Conservation (phyloP, 2,113 vertebrate species). For the Uria aalge region DNA sequence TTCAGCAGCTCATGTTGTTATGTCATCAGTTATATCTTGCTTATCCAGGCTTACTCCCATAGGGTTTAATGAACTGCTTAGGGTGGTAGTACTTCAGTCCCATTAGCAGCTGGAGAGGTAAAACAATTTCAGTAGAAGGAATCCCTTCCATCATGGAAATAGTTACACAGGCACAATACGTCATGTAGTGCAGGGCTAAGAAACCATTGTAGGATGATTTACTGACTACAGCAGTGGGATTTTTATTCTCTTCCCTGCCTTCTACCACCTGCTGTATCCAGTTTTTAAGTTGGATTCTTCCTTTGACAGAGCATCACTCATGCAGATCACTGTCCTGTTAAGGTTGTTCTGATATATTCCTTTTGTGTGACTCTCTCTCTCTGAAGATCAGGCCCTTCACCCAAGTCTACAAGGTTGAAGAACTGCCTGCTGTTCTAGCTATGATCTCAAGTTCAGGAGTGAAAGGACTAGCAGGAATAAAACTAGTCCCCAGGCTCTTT, state of each 20-base stretch:
- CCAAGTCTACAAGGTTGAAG: not conserved
- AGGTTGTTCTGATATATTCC: slow-evolving; percentile 40
- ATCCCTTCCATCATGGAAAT: slow-evolving; percentile 43
- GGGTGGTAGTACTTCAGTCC: slow-evolving; percentile 1
- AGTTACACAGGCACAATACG: not conserved
- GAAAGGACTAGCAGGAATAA: not conserved
- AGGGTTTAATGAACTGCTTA: slow-evolving; percentile 23
- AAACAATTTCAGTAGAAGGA: slow-evolving; percentile 14
- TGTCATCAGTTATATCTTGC: slow-evolving; percentile 39
- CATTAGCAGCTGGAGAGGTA: slow-evolving; percentile 47
- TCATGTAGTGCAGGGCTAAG: slow-evolving; percentile 10
- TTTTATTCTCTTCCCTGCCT: slow-evolving; percentile 27
- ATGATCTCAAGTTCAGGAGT: slow-evolving; percentile 11
- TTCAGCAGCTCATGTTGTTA: slow-evolving; percentile 45
- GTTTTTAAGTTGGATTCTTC: slow-evolving; percentile 5
- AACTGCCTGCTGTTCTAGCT: slow-evolving; percentile 4
- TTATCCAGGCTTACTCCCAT: slow-evolving; percentile 1
- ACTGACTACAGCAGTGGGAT: not conserved
- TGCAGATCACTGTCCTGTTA: slow-evolving; percentile 42
- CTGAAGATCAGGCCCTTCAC: slow-evolving; percentile 38
- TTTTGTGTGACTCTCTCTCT: not conserved
- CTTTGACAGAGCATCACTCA: slow-evolving; percentile 29
- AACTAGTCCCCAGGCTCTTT: not conserved
- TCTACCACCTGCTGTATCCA: slow-evolving; percentile 38
- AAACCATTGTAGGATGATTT: slow-evolving; percentile 29